A percentile compares a stretch with the other conserved stretches of the same genome.
These are phyloP conservation scores for Theristus sp. DNA, from an alignment of 2,888 invertebrate genomes.

Conservation along the genomic window DNA sequence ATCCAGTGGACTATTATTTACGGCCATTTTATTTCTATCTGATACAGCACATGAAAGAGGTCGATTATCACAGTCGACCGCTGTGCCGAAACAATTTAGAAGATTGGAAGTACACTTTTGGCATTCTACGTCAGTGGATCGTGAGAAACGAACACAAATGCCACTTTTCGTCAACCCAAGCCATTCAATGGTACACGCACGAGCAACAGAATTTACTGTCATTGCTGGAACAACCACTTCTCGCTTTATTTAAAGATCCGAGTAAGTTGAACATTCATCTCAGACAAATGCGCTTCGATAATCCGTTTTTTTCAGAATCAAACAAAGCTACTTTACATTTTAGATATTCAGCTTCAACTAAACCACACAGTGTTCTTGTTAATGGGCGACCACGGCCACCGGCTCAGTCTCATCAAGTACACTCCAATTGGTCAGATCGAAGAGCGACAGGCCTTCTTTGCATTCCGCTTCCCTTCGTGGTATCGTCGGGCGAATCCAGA, in stretches of 20 bases:
- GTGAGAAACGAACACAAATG: background rate
- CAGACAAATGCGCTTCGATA: too few species aligned
- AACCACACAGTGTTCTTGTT: background rate
- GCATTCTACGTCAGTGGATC: background rate
- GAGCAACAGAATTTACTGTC: background rate
- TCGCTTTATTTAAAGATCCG: background rate
- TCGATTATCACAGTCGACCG: background rate
- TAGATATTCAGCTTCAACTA: background rate
- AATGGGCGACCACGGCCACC: background rate
- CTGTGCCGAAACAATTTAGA: background rate
- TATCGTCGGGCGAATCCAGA: background rate
- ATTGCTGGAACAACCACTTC: background rate
- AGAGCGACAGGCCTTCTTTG: background rate
- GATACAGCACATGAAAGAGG: background rate
- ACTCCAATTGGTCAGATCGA: background rate
- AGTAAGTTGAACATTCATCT: background rate
- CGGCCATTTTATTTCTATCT: background rate
- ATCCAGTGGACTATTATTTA: background rate
- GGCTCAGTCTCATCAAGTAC: background rate
- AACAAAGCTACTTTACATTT: too few species aligned
- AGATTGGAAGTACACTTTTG: background rate
- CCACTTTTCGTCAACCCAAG: background rate
- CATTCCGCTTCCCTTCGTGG: background rate
- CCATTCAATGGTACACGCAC: background rate
- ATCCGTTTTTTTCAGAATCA: too few species aligned